Percentiles rank a stretch among this genome's conserved stretches.
phyloP scores from a whole-genome alignment of 2,888 invertebrate species.

The Cylindroiulus punctatus region DNA sequence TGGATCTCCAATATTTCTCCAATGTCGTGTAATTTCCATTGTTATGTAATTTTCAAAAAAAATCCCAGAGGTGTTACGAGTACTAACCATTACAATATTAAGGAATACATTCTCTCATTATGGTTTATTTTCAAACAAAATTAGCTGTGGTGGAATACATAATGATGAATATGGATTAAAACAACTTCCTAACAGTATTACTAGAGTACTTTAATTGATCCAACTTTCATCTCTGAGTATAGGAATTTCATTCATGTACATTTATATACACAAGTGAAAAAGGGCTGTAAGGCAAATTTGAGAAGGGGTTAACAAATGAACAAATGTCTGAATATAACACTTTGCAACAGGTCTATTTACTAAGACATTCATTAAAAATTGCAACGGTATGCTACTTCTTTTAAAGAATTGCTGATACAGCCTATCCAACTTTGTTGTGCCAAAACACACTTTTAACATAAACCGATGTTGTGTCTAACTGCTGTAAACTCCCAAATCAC shows the following conservation, averaged over 20 bases:
- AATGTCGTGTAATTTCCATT: too few species aligned
- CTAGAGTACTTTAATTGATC: neutral
- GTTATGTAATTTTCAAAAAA: too few species aligned
- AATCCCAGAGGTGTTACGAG: too few species aligned
- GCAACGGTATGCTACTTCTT: neutral
- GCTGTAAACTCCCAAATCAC: neutral
- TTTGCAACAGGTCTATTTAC: neutral
- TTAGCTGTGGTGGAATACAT: neutral
- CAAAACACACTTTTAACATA: neutral
- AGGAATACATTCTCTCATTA: neutral
- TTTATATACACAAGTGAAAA: constrained; percentile 17
- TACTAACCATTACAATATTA: neutral
- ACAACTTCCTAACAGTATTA: constrained; percentile 13
- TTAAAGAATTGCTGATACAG: neutral
- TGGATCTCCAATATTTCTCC: too few species aligned
- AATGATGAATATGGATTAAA: constrained; percentile 34
- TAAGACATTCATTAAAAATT: neutral
- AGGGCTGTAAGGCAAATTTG: constrained; percentile 19
- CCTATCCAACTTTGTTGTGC: neutral
- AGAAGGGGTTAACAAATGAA: constrained; percentile 3
- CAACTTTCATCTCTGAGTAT: neutral
- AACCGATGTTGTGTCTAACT: neutral
- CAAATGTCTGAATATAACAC: neutral
- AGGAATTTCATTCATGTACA: neutral
- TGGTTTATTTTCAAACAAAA: constrained; percentile 35